Base-by-base conservation (phyloP, 2,797 vertebrate genomes). In the Sternarchorhynchus goeldii region DNA sequence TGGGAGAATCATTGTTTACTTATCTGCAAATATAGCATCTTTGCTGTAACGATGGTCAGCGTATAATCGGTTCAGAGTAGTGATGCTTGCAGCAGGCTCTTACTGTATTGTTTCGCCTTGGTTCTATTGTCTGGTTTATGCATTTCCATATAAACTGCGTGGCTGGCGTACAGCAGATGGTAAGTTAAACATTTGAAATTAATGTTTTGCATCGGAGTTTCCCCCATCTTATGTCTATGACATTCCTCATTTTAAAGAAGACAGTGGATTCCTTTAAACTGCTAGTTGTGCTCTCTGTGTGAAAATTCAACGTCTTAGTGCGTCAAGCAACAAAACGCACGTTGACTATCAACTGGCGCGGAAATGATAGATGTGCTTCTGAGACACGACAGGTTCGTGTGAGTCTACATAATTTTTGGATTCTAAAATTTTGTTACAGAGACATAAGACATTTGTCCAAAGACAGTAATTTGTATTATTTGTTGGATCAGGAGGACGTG, bases 401-500 rank as follows among this genome's bases (percentile, higher is more conserved):
- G 16, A 34, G 31, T 36, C 57, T 76, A 16, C 41, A 64, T 67
- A 45, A 78, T 66, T 45, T 65, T 73, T 14, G 16, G 41, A 59
- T 72, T 68, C 29, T 64, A 39, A 55, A 76, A 81, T 79, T 77
- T 58, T 71, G 59, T 79, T 63, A 76, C 55, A 77, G 20, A 75
- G 56, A 73, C 73, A 73, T 73, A 72, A 69, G 45, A 74, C 50
- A 65, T 58, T 66, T 73, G 66, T 62, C 64, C 56, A 56, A 73
- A 73, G 8, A 50, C 45, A 3, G 10, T 50, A 14, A 50, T 50
- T 12, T 50, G 45, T 14, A 50, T 50, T 50, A 14, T 41, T 41
- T 41, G 64, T 29, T 45, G 32, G 77, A 76, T 79, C 75, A 59
- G 79, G 57, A 70, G 65, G 77, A 72, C 39, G 72, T 80, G 70